Evolutionary conservation across 2,113 vertebrate species (phyloP), one percentile per base, ranked within the genome.

Genomic region (Chaenocephalus aceratus): DNA sequence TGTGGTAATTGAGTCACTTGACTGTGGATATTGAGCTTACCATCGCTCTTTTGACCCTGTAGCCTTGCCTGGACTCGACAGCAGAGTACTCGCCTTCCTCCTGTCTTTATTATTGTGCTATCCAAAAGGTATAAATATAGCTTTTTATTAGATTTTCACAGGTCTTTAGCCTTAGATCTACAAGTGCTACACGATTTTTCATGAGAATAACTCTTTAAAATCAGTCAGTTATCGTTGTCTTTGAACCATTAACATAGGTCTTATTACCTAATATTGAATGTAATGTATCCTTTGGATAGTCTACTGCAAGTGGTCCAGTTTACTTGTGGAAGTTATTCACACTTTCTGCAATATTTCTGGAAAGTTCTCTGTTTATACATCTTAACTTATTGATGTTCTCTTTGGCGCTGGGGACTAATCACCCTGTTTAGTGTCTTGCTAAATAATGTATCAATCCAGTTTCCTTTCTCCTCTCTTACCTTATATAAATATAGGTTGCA

Each of bases 1-100:
- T 96, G 95, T 83, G 95, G 92, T 98, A 97, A 98, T 97, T 96
- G 96, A 96, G 93, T 93, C 95, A 94, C 95, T 97, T 96, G 95
- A 94, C 95, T 96, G 95, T 94, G 95, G 93, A 88, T 94, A 92
- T 96, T 94, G 95, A 95, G 95, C 95, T 95, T 94, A 95, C 89
- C 88, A 92, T 87, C 77, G 88, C 94, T 94, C 93, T 93, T 95
- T 94, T 95, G 90, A 94, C 93, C 92, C 90, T 77, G 68, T 15
- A 53, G 54, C 85, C 91, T 93, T 92, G 93, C 91, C 92, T 91
- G 92, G 88, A 94, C 91, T 93, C 88, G 51, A 68, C 88, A 46
- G 87, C 71, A 65, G 76, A 87, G n/a, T 54, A 36, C 23, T 78
- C 79, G 69, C 72, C 16, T 57, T 64, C 58, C 83, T 56, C 49